Evolutionary conservation across 2,888 invertebrate species (phyloP).

Genomic region (Melanostoma scalare): DNA sequence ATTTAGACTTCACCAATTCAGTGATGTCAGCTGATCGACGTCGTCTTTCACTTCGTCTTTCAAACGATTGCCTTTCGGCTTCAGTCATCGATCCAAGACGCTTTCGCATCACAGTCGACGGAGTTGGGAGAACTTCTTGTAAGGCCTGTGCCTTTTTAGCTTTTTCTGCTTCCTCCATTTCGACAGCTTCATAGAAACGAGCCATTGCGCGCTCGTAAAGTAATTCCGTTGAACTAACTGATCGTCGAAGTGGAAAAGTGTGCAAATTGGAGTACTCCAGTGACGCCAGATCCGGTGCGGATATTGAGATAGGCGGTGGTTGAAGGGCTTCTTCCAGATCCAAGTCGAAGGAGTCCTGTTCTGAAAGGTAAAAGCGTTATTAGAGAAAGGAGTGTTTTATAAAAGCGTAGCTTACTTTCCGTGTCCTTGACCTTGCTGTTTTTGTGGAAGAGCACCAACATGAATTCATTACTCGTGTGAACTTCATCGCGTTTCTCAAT

Average conservation of each 20-base stretch:
- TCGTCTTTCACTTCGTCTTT: slow-evolving; percentile 82
- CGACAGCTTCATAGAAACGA: slow-evolving; percentile 90
- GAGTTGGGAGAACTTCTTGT: slow-evolving; percentile 75
- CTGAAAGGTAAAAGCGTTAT: slow-evolving; percentile 75
- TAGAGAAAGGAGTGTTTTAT: slow-evolving; percentile 29
- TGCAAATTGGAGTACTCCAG: slow-evolving; percentile 84
- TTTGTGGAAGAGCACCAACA: slow-evolving; percentile 88
- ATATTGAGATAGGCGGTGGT: slow-evolving; percentile 91
- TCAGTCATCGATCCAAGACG: slow-evolving; percentile 83
- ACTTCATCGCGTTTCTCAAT: slow-evolving; percentile 81
- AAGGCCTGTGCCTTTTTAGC: slow-evolving; percentile 77
- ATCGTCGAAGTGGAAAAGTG: slow-evolving; percentile 85
- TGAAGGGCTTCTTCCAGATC: slow-evolving; percentile 87
- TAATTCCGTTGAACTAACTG: slow-evolving; percentile 91
- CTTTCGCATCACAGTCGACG: slow-evolving; percentile 79
- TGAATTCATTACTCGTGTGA: slow-evolving; percentile 90
- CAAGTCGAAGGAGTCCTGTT: slow-evolving; percentile 85
- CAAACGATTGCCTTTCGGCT: slow-evolving; percentile 82
- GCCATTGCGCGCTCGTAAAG: slow-evolving; percentile 92
- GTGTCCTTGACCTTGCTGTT: slow-evolving; percentile 83
- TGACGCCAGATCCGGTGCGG: slow-evolving; percentile 89
- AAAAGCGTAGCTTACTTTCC: slow-evolving; percentile 81
- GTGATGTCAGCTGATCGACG: slow-evolving; percentile 83
- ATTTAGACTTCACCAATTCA: slow-evolving; percentile 75
- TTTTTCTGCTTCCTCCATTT: slow-evolving; percentile 87